Base-by-base conservation (phyloP, 37 sponge, comb jelly and placozoan genomes). In the Mnemiopsis leidyi region DNA sequence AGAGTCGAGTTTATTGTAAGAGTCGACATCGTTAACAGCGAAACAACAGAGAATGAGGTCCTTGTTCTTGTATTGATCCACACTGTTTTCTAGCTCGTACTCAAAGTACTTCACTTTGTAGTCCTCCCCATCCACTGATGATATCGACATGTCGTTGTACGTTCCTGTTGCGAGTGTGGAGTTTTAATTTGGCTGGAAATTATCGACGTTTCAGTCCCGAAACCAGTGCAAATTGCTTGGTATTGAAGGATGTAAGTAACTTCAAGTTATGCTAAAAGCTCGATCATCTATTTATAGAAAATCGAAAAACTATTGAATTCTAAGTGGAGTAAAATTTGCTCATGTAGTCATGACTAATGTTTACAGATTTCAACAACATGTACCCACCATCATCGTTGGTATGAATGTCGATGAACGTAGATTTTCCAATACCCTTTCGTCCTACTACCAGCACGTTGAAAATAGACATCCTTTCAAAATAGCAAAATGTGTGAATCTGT, bases 1-100 rank as follows among this genome's bases (percentile, higher is more conserved):
- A 28, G 28, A n/a, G 24, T 85, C 90, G 36, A 85, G 90, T 38
- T 40, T 85, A 7, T 85, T 85, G 90, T 85, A 85, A 37, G 61
- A 40, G 1, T 28, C 61, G 3, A 85, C 90, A 85, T 85, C 61
- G 24, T 85, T 85, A n/a, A 85, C 90, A 32, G 90, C 90, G 23
- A 85, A 85, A 37, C 90, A 85, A 39, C 90, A 85, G 30, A 85
- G 90, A 85, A 85, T 85, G 20, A 85, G 90, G 29, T 85, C 48
- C 1, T 39, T 85, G 48, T 85, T 37, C 61, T 85, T 39, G 90
- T 85, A 85, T 0, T 32, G 26, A 13, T 77, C 40, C 3, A 33
- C 48, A 0, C 23, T 23, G 36, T 85, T 13, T 20, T 28, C 16
- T 0, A 33, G 5, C 61, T 85, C 90, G 25, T 33, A 85, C 90